phyloP scores from a whole-genome alignment of 2,888 invertebrate species.

The Dendrolimus pini region DNA sequence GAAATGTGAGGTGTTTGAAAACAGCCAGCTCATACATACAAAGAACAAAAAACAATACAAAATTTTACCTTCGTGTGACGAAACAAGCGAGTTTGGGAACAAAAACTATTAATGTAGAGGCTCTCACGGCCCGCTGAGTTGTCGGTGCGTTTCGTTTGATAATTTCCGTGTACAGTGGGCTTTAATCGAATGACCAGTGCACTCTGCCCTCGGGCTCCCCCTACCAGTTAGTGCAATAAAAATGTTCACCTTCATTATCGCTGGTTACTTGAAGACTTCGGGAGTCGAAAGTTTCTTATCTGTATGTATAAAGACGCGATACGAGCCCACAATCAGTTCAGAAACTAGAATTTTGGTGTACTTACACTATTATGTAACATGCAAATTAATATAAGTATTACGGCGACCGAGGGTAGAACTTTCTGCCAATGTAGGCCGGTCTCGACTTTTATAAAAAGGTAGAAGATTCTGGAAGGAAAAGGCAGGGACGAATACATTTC shows the following conservation, averaged over 20 bases:
- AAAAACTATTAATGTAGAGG: slow-evolving; percentile 71
- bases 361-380: no score
- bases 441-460: no score
- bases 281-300: slow-evolving; percentile 2
- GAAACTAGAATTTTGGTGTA: no score
- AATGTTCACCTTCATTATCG: slow-evolving; percentile 55
- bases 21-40: slow-evolving; percentile 31
- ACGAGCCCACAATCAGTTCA: no score
- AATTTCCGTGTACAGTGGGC: slow-evolving; percentile 67
- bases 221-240: slow-evolving; percentile 42
- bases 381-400: no score
- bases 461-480: no score
- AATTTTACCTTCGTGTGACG: slow-evolving; percentile 49
- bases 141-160: slow-evolving; percentile 72
- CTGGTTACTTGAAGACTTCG: slow-evolving; percentile 27
- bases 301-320: no score
- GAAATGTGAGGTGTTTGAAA: slow-evolving; percentile 44
- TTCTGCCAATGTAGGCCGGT: no score
- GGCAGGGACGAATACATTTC: no score
- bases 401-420: no score
- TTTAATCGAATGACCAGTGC: slow-evolving; percentile 66
- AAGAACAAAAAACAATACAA: slow-evolving; percentile 23
- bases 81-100: slow-evolving; percentile 54
- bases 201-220: slow-evolving; percentile 15
- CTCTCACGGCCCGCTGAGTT: slow-evolving; percentile 64